Base-by-base conservation (phyloP, 2,113 vertebrate species). In the Penelope pileata region DNA sequence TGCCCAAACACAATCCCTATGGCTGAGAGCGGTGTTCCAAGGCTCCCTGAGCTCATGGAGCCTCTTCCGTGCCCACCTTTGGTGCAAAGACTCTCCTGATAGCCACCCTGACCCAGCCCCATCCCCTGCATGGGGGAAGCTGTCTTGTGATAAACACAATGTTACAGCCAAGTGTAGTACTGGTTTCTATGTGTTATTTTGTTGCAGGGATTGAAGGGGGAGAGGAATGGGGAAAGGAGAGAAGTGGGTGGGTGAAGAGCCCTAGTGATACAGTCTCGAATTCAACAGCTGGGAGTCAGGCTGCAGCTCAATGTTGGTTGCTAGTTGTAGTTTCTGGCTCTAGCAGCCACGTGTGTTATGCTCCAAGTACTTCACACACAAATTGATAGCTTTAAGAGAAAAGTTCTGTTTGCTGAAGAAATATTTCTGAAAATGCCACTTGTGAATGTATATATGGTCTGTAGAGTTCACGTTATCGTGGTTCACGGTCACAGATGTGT, bases 401-500 rank as follows among this genome's bases (percentile, higher is more conserved):
- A 81, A 59, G 15, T 32, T 87, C 50, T 80, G 11, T 24, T 34
- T 40, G 2, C 12, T 24, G 19, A 29, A 32, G 8, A 21, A n/a
- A 3, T 40, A 4, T 78, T 85, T 69, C 50, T 75, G 11, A 78
- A 74, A 92, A 16, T 14, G 26, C 23, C 72, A 21, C 5, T 54
- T 18, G 38, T 19, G 66, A 3, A 7, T 22, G 5, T n/a, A 10
- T 58, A 1, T 50, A 0, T 26, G 36, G 24, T 3, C 9, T 45
- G 40, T 18, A 7, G 32, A 24, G 62, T 59, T 83, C 6, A 0
- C 12, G 40, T 42, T 85, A 5, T 79, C 68, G 1, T 40, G 58
- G 42, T 7, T 42, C 32, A 1, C 16, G 23, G 50, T 36, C 40
- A 8, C 18, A 30, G 81, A 27, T 0, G 10, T 70, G 58, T 30